Conservation (phyloP, 2,888 invertebrate genomes). For the Drosophila neoperkinsi region DNA sequence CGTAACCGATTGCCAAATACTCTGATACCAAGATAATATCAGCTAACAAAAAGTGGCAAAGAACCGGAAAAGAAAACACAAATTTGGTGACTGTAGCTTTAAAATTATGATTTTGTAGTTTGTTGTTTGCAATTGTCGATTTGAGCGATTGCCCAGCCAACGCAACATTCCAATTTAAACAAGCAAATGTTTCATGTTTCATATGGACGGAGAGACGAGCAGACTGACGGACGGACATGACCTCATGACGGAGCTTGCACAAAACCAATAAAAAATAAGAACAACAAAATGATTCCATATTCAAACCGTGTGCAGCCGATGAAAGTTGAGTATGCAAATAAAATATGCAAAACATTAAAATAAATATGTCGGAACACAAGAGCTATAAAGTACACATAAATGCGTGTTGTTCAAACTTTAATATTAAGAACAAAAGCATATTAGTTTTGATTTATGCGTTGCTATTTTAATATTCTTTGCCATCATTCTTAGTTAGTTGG, state of each 20-base stretch:
- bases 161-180: neutral
- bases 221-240: neutral
- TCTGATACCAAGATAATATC: neutral
- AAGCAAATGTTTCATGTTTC: neutral
- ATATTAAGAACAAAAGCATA: neutral
- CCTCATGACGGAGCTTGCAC: neutral
- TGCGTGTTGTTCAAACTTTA: neutral
- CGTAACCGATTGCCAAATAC: neutral
- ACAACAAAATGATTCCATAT: conserved; percentile 15
- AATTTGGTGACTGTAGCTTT: neutral
- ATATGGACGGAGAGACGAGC: neutral
- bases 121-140: neutral
- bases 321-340: conserved; percentile 33
- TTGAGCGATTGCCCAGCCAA: neutral
- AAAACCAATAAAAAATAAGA: neutral
- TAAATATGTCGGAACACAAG: neutral
- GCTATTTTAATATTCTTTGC: neutral
- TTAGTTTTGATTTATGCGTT: neutral
- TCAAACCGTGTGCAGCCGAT: conserved; percentile 6
- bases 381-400: neutral
- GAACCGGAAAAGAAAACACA: neutral
- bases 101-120: neutral
- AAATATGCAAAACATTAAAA: neutral
- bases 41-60: neutral
- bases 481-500: neutral